Percentiles rank a stretch among this genome's conserved stretches.
Conservation (phyloP, 2,797 vertebrate genomes). For the Pangasius macronema region DNA sequence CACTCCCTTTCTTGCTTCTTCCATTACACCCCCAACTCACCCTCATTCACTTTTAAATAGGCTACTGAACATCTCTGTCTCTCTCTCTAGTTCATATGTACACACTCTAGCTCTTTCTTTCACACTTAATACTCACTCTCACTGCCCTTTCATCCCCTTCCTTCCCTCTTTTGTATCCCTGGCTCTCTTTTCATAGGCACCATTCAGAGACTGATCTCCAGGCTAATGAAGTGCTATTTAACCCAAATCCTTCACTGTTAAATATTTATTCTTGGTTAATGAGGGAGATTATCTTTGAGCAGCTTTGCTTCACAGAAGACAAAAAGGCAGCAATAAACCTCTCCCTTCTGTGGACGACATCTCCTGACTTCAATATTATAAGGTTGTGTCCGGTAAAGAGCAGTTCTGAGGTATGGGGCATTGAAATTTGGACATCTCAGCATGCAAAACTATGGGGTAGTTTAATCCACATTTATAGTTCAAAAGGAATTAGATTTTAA, state of each 20-base stretch:
- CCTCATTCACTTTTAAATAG: neutral
- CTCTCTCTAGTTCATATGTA: slow-evolving; percentile 8
- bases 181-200: slow-evolving; percentile 18
- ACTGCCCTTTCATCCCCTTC: slow-evolving; percentile 5
- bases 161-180: slow-evolving; percentile 17
- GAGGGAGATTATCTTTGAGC: slow-evolving; percentile 49
- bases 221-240: slow-evolving; percentile 53
- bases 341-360: slow-evolving; percentile 9
- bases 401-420: neutral
- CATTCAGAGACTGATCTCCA: slow-evolving; percentile 35
- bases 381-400: neutral
- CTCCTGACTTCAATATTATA: slow-evolving; percentile 2
- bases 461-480: neutral
- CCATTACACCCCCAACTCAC: neutral
- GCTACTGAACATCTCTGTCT: neutral
- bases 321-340: slow-evolving; percentile 35
- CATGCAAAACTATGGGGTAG: neutral
- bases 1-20: neutral
- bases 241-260: slow-evolving; percentile 52
- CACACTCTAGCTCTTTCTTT: slow-evolving; percentile 18
- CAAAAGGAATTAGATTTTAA: neutral
- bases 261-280: slow-evolving; percentile 58
- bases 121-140: neutral
- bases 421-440: neutral
- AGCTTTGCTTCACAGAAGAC: slow-evolving; percentile 43